Conservation (phyloP, 2,888 invertebrate species). For the Phyto melanocephala region DNA sequence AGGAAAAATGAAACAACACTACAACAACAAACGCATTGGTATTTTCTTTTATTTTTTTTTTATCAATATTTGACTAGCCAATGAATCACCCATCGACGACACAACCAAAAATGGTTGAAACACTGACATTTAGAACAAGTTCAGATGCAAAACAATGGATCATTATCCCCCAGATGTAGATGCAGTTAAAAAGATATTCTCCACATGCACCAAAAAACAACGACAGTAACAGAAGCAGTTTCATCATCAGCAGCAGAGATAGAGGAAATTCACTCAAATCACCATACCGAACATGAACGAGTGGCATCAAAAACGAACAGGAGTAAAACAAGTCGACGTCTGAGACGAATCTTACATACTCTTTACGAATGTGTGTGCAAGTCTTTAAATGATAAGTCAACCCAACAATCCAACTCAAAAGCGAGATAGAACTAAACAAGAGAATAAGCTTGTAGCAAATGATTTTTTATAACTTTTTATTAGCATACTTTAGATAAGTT, state of each 20-base stretch:
- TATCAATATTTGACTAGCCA: slow-evolving; percentile 46
- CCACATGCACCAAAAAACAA: slow-evolving; percentile 33
- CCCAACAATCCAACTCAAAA: no score
- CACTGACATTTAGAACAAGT: slow-evolving; percentile 76
- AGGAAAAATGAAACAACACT: neutral
- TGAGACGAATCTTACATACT: no score
- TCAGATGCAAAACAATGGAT: slow-evolving; percentile 78
- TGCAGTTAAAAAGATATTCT: slow-evolving; percentile 55
- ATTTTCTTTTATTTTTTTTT: slow-evolving; percentile 32
- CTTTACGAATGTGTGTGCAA: no score
- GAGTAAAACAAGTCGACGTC: slow-evolving; percentile 2
- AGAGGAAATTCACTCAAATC: slow-evolving; percentile 55
- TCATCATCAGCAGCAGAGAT: slow-evolving; percentile 55
- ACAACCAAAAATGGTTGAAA: slow-evolving; percentile 67
- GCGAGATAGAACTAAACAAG: no score
- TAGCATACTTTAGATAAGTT: no score
- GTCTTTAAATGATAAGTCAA: no score
- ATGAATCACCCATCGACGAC: slow-evolving; percentile 66
- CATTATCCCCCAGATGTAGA: slow-evolving; percentile 75
- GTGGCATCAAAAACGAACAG: slow-evolving; percentile 37
- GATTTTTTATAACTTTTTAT: no score
- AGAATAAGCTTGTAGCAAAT: no score
- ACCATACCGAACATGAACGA: slow-evolving; percentile 66
- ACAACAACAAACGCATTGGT: slow-evolving; percentile 44
- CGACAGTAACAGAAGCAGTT: slow-evolving; percentile 66